phyloP scores from a whole-genome alignment of 1,140 invertebrate genomes.

The Drosophila santomea region DNA sequence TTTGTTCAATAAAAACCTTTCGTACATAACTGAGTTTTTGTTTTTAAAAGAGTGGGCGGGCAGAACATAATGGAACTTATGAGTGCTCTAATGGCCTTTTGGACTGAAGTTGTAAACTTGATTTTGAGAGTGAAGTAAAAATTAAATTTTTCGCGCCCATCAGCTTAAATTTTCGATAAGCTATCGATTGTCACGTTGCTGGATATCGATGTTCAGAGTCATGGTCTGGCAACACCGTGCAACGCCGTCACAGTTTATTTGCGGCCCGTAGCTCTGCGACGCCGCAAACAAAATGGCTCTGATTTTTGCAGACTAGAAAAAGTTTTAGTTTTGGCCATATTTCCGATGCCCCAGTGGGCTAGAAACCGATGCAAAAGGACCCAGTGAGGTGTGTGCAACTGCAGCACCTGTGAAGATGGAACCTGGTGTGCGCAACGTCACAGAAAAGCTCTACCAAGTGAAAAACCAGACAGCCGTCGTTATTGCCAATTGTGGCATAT shows the following conservation, averaged over 20 bases:
- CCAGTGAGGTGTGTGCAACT: conserved; percentile 15
- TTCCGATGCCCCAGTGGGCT: background rate
- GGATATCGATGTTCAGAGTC: background rate
- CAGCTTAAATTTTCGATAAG: background rate
- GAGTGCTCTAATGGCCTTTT: too few relatives aligned
- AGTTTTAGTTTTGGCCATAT: conserved; percentile 15
- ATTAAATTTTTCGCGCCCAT: background rate
- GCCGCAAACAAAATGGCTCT: conserved; percentile 78
- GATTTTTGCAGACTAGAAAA: conserved; percentile 64
- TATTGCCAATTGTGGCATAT: conserved; percentile 47
- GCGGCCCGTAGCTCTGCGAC: conserved; percentile 6
- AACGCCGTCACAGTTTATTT: conserved; percentile 4
- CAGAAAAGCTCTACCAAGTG: conserved; percentile 16
- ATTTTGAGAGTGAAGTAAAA: background rate
- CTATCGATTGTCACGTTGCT: background rate
- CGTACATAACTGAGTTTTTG: conserved; percentile 37
- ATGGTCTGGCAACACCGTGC: background rate
- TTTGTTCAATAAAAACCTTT: conserved; percentile 62
- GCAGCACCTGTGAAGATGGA: conserved; percentile 12
- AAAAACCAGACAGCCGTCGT: conserved; percentile 22
- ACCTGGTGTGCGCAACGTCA: background rate
- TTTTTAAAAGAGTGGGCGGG: too few relatives aligned
- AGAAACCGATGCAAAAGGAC: conserved; percentile 18
- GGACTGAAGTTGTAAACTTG: background rate
- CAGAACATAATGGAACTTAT: too few relatives aligned